Evolutionary conservation across 2,888 invertebrate species (phyloP), one percentile per base, ranked within the genome.

Genomic region (Meliscaeva auricollis): DNA sequence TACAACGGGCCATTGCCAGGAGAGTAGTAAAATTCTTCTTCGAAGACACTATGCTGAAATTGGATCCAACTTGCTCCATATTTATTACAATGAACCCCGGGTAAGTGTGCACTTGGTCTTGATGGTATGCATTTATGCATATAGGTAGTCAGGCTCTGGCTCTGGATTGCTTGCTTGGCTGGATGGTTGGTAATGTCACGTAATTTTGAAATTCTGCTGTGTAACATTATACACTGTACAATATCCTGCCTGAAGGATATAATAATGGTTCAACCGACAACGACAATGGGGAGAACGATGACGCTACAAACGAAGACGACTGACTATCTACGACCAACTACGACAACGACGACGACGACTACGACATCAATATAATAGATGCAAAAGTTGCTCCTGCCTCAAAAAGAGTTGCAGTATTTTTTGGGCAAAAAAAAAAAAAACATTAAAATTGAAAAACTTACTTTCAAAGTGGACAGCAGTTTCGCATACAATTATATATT

Each of bases 21-120:
- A 94, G 95, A 85, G 93, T 96, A 89, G 96, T 96, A 90, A 95
- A 95, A 87, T 98, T 98, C 92, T 93, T 96, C 69, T 98, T 97
- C 90, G 98, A 98, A 92, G 98, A 98, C 73, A 97, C 97, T 0
- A 97, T 98, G 93, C 94, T 98, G 85, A 95, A 95, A 89, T 93
- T 98, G 87, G 96, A 98, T 93, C 96, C 97, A 0, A 96, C 97
- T 22, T 98, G 98, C 91, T 95, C 95, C 62, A 95, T 97, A 83
- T 98, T 98, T 91, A 98, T 98, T 89, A 98, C 98, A 20, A 98
- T 98, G 98, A 98, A 98, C 93, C 97, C 97, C 79, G 97, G 97
- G 94, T 96, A 92, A 93, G 92, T 90, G 82, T 48, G 17, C 62
- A 54, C 44, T 46, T 64, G 62, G 62, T 46, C 46, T 30, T 46